phyloP scores from a whole-genome alignment of 2,113 vertebrate species.

The Dicaeum eximium region DNA sequence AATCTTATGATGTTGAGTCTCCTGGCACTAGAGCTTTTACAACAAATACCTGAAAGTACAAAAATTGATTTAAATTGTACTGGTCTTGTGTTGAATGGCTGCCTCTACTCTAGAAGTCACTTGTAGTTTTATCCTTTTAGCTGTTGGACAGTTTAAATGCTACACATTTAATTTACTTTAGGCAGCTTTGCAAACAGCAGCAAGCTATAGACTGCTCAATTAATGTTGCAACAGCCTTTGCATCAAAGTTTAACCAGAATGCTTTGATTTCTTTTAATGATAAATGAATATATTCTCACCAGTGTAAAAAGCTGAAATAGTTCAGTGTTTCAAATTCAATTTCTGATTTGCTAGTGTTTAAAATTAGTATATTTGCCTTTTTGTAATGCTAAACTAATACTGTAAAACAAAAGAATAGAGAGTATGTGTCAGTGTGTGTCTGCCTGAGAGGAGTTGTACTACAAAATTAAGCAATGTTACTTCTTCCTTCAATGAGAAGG shows the following conservation, averaged over 20 bases:
- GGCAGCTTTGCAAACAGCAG: conserved; percentile 36
- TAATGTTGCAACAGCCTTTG: conserved; percentile 42
- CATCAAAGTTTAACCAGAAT: conserved; percentile 37
- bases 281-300: conserved; percentile 1
- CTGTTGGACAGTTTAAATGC: conserved; percentile 19
- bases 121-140: conserved; percentile 8
- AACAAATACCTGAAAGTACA: background rate
- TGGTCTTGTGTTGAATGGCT: background rate
- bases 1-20: conserved; percentile 3
- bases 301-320: background rate
- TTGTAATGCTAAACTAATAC: background rate
- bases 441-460: background rate
- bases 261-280: conserved; percentile 49
- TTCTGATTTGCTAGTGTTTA: background rate
- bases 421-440: background rate
- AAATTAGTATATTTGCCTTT: background rate
- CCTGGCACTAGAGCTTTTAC: background rate
- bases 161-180: conserved; percentile 33
- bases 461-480: background rate
- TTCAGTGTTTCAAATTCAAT: background rate
- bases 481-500: background rate
- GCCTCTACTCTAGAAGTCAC: background rate
- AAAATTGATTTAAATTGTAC: background rate
- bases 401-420: background rate
- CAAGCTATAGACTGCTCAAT: conserved; percentile 23